Base-by-base conservation (phyloP, 1,140 invertebrate genomes). In the Dendrolimus punctatus region DNA sequence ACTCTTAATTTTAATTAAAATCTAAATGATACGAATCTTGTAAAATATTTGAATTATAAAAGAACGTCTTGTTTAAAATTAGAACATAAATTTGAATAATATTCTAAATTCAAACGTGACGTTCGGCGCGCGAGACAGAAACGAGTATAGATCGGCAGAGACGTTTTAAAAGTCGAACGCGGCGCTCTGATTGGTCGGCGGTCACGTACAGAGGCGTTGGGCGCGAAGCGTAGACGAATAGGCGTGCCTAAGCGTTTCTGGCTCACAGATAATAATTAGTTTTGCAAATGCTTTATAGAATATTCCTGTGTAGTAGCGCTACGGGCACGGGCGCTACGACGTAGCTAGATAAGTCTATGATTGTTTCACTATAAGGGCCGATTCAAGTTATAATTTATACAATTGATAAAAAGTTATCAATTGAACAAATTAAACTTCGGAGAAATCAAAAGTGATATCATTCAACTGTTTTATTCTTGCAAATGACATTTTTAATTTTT, bases 231-330 rank as follows among this genome's bases (percentile, higher is more conserved):
- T 65, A 64, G 67, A 57, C 64, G 64, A 57, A 58, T 75, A 63
- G 73, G 75, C 75, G 77, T 76, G 67, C 66, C 64, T 65, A 73
- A 64, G 73, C 73, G 73, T 72, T 78, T 80, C 75, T 70, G 66
- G 65, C 66, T 66, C 68, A 76, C 61, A 69, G 68, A 78, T 75
- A 69, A 60, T 71, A 73, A 78, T 79, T 80, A 76, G 71, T 70
- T 73, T 68, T 62, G 62, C 50, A 58, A 23, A 23, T 23, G 23
- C 64, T 63, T 62, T 68, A 68, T 67, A 68, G 63, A 71, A 67
- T 68, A 74, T 68, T 57, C 68, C 58, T 59, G 64, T 53, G 36
- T n/a, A 59, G 71, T 71, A 73, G 63, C 52, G 64, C 64, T 73
- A 73, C 68, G 64, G 23, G 3, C 23, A 23, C 23, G 23, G 23